Conservation (phyloP, 2,888 invertebrate species). For the Pachymerium ferrugineum region DNA sequence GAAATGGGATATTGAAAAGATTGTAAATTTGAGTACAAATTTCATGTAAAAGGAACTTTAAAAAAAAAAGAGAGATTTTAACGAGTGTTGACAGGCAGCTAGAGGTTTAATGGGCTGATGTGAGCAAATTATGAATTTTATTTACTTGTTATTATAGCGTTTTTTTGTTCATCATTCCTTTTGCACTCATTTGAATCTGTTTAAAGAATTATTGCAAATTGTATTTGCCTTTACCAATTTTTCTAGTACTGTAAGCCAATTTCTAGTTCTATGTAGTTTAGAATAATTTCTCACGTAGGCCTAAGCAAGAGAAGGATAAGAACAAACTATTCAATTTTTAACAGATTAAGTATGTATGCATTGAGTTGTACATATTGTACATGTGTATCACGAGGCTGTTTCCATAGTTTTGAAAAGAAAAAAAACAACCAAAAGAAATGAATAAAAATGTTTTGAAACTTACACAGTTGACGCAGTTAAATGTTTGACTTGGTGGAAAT, state of each 20-base stretch:
- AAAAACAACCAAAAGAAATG: neutral
- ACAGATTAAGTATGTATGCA: slow-evolving; percentile 23
- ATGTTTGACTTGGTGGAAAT: too few species aligned
- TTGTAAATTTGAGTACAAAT: slow-evolving; percentile 23
- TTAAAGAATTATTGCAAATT: neutral
- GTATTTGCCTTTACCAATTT: slow-evolving; percentile 15
- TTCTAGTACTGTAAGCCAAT: slow-evolving; percentile 22
- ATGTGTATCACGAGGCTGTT: slow-evolving; percentile 20
- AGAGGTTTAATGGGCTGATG: neutral
- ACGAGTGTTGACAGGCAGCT: neutral
- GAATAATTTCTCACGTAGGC: slow-evolving; percentile 23
- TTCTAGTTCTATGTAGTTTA: slow-evolving; percentile 16
- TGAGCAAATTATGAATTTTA: slow-evolving; percentile 2
- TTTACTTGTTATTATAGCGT: neutral
- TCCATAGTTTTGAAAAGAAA: slow-evolving; percentile 3
- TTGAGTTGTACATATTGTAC: slow-evolving; percentile 33
- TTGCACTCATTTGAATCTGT: neutral
- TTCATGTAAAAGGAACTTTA: too few species aligned
- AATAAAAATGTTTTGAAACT: slow-evolving; percentile 23
- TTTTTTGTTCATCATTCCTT: neutral
- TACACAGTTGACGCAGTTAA: too few species aligned
- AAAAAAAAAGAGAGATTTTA: neutral
- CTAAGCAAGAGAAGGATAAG: slow-evolving; percentile 23
- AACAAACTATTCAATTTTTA: neutral
- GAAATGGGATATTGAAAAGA: too few species aligned